Percentiles rank a stretch among this genome's conserved stretches.
These are phyloP conservation scores for Tragelaphus buxtoni DNA, from an alignment of 2,113 vertebrate species.

Conservation along the genomic window DNA sequence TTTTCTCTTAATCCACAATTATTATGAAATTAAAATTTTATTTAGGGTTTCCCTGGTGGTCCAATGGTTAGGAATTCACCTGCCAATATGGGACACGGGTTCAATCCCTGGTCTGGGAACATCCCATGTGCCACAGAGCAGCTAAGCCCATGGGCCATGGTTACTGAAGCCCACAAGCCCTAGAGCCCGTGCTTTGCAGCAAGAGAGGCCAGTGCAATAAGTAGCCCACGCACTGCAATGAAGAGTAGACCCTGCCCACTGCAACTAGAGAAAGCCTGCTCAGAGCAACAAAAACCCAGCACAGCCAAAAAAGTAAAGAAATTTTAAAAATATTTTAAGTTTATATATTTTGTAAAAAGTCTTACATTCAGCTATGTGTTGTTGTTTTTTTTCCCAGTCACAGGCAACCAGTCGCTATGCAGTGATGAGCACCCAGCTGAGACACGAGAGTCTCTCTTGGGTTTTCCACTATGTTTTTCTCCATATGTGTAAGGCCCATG, in stretches of 20 bases:
- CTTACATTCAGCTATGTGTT: background rate
- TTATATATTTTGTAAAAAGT: background rate
- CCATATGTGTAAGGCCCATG: conserved; percentile 84
- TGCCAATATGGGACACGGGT: background rate
- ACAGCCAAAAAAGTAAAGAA: background rate
- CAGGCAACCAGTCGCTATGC: conserved; percentile 71
- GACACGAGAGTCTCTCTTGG: conserved; percentile 84
- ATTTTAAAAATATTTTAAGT: background rate
- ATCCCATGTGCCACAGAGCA: background rate
- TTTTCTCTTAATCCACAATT: background rate
- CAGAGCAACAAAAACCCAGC: background rate
- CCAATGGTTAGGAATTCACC: background rate
- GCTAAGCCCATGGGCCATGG: background rate
- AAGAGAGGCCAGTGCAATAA: background rate
- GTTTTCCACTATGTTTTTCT: conserved; percentile 86
- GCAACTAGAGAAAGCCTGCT: background rate
- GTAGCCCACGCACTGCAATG: background rate
- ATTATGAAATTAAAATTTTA: background rate
- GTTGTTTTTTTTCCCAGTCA: conserved; percentile 58
- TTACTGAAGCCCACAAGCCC: background rate
- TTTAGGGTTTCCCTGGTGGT: background rate
- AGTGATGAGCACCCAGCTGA: conserved; percentile 83
- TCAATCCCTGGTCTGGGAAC: background rate
- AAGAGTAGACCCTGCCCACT: background rate
- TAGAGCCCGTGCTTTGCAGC: rapidly evolving